These are phyloP conservation scores for Lymantria monacha DNA, from an alignment of 2,888 invertebrate genomes.

Conservation along the genomic window DNA sequence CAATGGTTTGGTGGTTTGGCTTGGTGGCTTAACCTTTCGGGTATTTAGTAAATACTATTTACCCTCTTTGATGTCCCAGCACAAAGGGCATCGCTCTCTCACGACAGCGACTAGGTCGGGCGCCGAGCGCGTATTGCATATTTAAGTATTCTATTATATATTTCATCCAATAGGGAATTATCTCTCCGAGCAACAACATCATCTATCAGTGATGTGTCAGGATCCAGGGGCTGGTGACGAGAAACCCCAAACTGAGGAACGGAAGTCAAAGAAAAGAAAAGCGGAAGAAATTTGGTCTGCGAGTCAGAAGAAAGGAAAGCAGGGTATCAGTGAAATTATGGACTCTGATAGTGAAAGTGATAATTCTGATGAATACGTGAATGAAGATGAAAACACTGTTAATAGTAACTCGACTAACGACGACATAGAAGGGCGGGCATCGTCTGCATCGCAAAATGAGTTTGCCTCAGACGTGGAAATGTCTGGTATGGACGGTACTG, in stretches of 20 bases:
- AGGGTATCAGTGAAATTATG: slow-evolving; percentile 81
- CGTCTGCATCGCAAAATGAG: slow-evolving; percentile 78
- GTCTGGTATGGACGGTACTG: slow-evolving; percentile 83
- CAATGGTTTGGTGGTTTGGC: too few relatives aligned
- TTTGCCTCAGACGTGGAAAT: slow-evolving; percentile 84
- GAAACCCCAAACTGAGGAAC: slow-evolving; percentile 63
- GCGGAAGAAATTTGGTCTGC: slow-evolving; percentile 83
- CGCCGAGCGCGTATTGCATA: neutral
- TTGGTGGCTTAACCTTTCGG: too few relatives aligned
- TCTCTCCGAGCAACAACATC: slow-evolving; percentile 74
- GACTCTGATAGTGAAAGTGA: slow-evolving; percentile 84
- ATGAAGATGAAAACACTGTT: slow-evolving; percentile 73
- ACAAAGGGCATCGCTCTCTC: too few relatives aligned
- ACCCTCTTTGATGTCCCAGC: too few relatives aligned
- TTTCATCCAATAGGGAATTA: slow-evolving; percentile 54
- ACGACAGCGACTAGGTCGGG: too few relatives aligned
- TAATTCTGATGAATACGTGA: slow-evolving; percentile 66
- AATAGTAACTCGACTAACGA: slow-evolving; percentile 74
- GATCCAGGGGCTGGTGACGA: slow-evolving; percentile 50
- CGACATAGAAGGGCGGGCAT: slow-evolving; percentile 64
- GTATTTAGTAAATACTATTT: too few relatives aligned
- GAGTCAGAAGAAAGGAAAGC: slow-evolving; percentile 83
- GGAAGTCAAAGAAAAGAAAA: slow-evolving; percentile 84
- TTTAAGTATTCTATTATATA: neutral
- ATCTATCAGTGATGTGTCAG: slow-evolving; percentile 68